Base-by-base conservation (phyloP, 2,888 invertebrate genomes). In the Epiblema foenella region DNA sequence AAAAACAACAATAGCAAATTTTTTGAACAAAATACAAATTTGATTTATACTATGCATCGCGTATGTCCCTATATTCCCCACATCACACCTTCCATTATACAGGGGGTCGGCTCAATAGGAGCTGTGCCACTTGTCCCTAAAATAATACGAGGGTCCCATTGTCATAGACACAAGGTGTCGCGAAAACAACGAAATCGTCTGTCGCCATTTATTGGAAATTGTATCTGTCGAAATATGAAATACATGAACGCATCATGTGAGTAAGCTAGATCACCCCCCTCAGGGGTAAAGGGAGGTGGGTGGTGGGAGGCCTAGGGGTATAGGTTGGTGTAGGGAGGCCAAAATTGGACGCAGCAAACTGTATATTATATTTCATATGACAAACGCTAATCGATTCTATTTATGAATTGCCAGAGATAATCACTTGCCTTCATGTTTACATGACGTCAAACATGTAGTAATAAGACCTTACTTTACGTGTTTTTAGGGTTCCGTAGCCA, bases 151-250 rank as follows among this genome's bases (percentile, higher is more conserved):
- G 67, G 67, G 67, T 20, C 49, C 58, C 51, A 68, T 68, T 58
- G 52, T 51, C 52, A 59, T 52, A 58, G 69, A 69, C 33, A 63
- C 46, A 52, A 64, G 64, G 57, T 63, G 64, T 59, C 17, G 51
- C 37, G 69, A 67, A 60, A 46, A 72, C 58, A 58, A 52, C 63
- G 46, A 58, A 72, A 69, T 52, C 63, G 69, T 63, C 63, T 69
- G 58, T 18, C 64, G 57, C 29, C 52, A 39, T 62, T 24, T 64
- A 64, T 69, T 58, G 69, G 24, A 42, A 58, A 39, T 69, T 18
- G 20, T 52, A 33, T 51, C 69, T 64, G 37, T 51, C 69, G 64
- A 65, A 69, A 60, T 65, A 69, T 65, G 69, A 64, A 58, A 62
- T 60, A 62, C 49, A 1, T 12, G n/a, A n/a, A n/a, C 33, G n/a